Base-by-base conservation (phyloP, 1,140 invertebrate genomes). In the Pseudoatta argentina region DNA sequence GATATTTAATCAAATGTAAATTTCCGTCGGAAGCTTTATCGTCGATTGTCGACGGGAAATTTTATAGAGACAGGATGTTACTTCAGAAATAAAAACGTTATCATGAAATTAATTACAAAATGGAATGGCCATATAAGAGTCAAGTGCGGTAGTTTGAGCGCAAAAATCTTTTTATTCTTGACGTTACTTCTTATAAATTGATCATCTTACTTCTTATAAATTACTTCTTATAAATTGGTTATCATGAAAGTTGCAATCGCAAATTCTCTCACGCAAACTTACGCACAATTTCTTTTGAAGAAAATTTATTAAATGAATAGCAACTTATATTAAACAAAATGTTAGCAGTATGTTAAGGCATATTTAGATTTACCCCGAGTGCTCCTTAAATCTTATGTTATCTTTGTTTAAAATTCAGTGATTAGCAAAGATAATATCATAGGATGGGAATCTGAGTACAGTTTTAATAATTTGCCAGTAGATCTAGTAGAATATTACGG, bases 1-100 rank as follows among this genome's bases (percentile, higher is more conserved):
- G 30, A 83, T 82, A 24, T 63, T 83, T 75, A 83, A 83, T 83
- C 34, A 39, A 83, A 75, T 34, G 10, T 55, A 27, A n/a, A 18
- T 51, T 83, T 83, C 79, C 10, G 34, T 30, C 61, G 12, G 34
- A 76, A 55, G 48, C 21, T 34, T 59, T 21, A 39, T 63, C 3
- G n/a, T 2, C 14, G 24, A 83, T 61, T 64, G 53, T 71, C 30
- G 2, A 21, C 16, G n/a, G 57, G 64, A 6, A 71, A 76, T 44
- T 77, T 83, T 21, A 8, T 3, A 5, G 18, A 30, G 14, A 34
- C 21, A 21, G 55, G 55, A 83, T 48, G 67, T 55, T 6, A 18
- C 8, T 59, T 59, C 57, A 51, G 16, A 57, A 51, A 73, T 61
- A 61, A 75, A 44, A 21, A 3, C 5, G 3, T n/a, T 82, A 72